Conservation (phyloP, 2,797 vertebrate genomes). For the Pseudocheirus occidentalis region DNA sequence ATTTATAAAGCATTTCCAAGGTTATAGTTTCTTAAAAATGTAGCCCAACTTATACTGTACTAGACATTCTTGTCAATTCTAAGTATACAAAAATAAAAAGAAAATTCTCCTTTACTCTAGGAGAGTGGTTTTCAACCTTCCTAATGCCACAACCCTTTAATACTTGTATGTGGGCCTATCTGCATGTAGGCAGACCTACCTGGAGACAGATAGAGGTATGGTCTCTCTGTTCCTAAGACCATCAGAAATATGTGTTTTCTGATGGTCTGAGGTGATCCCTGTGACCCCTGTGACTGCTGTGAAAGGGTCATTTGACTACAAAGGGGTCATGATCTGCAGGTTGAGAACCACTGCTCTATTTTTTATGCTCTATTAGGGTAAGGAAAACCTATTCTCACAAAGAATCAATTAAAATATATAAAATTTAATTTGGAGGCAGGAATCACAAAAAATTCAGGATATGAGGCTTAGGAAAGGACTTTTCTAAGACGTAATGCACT, state of each 20-base stretch:
- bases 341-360: fast-evolving
- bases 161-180: too few species aligned
- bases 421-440: not conserved
- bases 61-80: not conserved
- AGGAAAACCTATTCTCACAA: not conserved
- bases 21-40: not conserved
- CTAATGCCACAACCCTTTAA: fast-evolving
- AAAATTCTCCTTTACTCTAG: not conserved
- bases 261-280: too few species aligned
- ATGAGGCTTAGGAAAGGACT: too few species aligned
- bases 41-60: not conserved
- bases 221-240: too few species aligned
- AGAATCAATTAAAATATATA: not conserved
- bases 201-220: too few species aligned
- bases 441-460: too few species aligned
- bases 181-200: too few species aligned
- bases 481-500: too few species aligned
- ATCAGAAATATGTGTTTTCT: too few species aligned
- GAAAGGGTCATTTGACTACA: too few species aligned
- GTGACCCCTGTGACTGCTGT: too few species aligned
- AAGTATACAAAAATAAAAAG: not conserved
- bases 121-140: not conserved
- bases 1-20: not conserved
- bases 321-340: too few species aligned
- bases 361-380: not conserved